These are phyloP conservation scores for Cheilosia grossa DNA, from an alignment of 2,888 invertebrate species.

Conservation along the genomic window DNA sequence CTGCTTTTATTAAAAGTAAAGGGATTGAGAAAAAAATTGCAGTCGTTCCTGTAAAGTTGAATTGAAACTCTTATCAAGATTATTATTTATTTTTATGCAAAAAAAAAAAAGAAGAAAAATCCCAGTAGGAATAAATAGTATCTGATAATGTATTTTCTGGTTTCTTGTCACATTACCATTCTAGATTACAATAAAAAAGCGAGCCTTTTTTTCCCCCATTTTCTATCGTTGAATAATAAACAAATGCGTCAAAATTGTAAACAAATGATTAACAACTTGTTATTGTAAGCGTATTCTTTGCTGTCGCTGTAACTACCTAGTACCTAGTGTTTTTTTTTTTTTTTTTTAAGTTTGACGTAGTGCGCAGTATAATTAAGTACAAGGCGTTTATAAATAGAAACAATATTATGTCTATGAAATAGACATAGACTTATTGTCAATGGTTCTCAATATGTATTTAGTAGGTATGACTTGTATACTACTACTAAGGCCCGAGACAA, in stretches of 20 bases:
- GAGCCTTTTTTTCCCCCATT: not conserved
- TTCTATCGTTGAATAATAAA: slow-evolving; percentile 31
- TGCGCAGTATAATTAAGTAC: slow-evolving; percentile 64
- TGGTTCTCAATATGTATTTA: slow-evolving; percentile 12
- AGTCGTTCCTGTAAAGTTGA: slow-evolving; percentile 40
- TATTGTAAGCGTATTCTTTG: slow-evolving; percentile 4
- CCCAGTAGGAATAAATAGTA: not conserved
- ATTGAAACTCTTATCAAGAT: slow-evolving; percentile 64
- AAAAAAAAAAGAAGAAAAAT: not conserved
- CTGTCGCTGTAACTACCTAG: not conserved
- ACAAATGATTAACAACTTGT: slow-evolving; percentile 27
- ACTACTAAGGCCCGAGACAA: slow-evolving; percentile 5
- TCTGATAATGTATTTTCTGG: not conserved
- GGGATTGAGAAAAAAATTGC: not conserved
- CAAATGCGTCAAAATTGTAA: slow-evolving; percentile 56
- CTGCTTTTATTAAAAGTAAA: not conserved
- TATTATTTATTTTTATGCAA: slow-evolving; percentile 52
- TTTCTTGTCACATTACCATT: slow-evolving; percentile 11
- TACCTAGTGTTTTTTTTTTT: slow-evolving; percentile 1
- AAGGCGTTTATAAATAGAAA: slow-evolving; percentile 56
- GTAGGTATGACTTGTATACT: slow-evolving; percentile 1
- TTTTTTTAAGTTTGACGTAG: slow-evolving; percentile 18
- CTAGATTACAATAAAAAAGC: not conserved
- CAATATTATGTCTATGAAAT: slow-evolving; percentile 45
- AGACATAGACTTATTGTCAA: slow-evolving; percentile 36